Percentiles rank a stretch among this genome's conserved stretches.
These are phyloP conservation scores for Acromyrmex echinatior DNA, from an alignment of 1,140 invertebrate species.

Conservation along the genomic window DNA sequence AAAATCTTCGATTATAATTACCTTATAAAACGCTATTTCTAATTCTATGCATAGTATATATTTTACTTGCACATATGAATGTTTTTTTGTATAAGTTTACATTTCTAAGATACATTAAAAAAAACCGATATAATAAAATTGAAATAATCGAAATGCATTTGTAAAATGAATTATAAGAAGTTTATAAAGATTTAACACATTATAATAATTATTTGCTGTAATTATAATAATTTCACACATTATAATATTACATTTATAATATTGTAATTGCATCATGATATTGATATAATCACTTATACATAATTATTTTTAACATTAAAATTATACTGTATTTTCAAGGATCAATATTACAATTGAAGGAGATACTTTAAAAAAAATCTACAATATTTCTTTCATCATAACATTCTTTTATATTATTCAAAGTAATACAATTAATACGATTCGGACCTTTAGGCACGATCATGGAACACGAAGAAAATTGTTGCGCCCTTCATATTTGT, in stretches of 20 bases:
- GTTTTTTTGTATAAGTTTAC: neutral
- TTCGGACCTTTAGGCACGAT: no score
- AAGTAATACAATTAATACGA: no score
- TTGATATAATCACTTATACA: neutral
- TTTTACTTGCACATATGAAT: neutral
- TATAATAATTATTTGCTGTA: neutral
- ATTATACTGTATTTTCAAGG: no score
- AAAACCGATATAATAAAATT: neutral
- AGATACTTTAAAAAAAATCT: neutral
- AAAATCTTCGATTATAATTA: no score
- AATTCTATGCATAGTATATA: neutral
- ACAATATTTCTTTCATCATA: neutral
- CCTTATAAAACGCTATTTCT: neutral
- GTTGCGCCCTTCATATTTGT: no score
- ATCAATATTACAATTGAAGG: no score
- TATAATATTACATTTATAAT: neutral
- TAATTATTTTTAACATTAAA: neutral
- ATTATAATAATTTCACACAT: neutral
- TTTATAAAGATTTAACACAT: neutral
- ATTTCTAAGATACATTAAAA: neutral
- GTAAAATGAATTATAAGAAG: neutral
- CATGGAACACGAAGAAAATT: no score
- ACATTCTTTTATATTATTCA: neutral
- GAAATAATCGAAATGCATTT: neutral
- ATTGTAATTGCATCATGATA: neutral